Conservation (phyloP, 2,888 invertebrate species). For the Phytoseiulus persimilis region DNA sequence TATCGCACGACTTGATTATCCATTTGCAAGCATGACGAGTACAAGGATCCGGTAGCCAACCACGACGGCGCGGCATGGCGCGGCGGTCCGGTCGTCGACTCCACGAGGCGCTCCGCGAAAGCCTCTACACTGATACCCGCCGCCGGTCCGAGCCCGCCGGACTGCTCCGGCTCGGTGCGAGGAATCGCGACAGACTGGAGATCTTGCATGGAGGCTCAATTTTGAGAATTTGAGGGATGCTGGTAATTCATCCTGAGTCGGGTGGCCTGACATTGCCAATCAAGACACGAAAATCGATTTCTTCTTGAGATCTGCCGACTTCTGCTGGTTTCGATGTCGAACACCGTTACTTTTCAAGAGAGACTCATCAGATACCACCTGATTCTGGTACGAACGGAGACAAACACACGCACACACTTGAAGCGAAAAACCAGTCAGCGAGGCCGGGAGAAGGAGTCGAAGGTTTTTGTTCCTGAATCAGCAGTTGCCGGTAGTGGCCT, state of each 20-base stretch:
- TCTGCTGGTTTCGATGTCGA: too few relatives aligned
- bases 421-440: not conserved
- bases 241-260: too few relatives aligned
- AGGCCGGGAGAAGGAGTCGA: not conserved
- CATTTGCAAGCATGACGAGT: not conserved
- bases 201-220: too few relatives aligned
- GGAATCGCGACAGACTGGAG: too few relatives aligned
- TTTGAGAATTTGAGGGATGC: too few relatives aligned
- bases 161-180: too few relatives aligned
- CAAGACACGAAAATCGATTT: too few relatives aligned
- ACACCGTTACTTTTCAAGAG: not conserved
- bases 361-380: not conserved
- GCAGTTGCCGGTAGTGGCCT: not conserved
- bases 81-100: not conserved
- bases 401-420: too few relatives aligned
- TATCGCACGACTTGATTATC: not conserved
- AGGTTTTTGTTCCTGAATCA: not conserved
- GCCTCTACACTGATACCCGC: not conserved
- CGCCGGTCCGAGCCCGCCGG: too few relatives aligned
- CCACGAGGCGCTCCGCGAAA: not conserved
- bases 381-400: not conserved
- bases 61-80: not conserved
- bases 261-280: too few relatives aligned
- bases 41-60: not conserved
- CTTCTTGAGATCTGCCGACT: too few relatives aligned